Evolutionary conservation across 1,140 invertebrate genomes (phyloP).

Genomic region (Melitaea cinxia): DNA sequence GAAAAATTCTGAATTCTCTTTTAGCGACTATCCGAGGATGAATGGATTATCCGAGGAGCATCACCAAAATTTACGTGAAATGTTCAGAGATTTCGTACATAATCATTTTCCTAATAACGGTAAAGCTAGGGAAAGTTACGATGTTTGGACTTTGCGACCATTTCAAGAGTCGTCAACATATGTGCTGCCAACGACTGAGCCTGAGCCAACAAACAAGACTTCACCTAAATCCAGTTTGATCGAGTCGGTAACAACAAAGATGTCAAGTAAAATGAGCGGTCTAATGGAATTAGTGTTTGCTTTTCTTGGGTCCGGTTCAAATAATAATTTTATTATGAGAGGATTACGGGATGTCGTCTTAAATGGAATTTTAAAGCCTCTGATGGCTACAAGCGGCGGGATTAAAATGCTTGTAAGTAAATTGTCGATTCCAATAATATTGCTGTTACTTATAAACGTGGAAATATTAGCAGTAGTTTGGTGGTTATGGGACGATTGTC

Average conservation of each 20-base stretch:
- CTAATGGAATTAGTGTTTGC: constrained; percentile 55
- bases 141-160: constrained; percentile 19
- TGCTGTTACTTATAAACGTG: constrained; percentile 66
- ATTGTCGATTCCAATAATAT: constrained; percentile 62
- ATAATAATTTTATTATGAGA: constrained; percentile 48
- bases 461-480: constrained; percentile 69
- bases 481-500: constrained; percentile 76
- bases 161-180: constrained; percentile 23
- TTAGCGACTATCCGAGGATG: constrained; percentile 20
- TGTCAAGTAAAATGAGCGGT: constrained; percentile 55
- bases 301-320: constrained; percentile 50
- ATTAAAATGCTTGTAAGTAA: constrained; percentile 70
- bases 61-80: constrained; percentile 21
- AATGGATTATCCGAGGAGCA: constrained; percentile 27
- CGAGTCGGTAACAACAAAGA: constrained; percentile 53
- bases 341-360: constrained; percentile 66
- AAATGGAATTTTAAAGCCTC: constrained; percentile 62
- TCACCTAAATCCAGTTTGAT: constrained; percentile 41
- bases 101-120: not conserved
- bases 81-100: constrained; percentile 9
- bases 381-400: constrained; percentile 57
- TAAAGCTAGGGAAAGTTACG: constrained; percentile 16
- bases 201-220: constrained; percentile 12
- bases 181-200: constrained; percentile 5
- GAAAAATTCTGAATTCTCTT: constrained; percentile 29